Percentiles rank a stretch among this genome's conserved stretches.
Evolutionary conservation across 2,888 invertebrate species (phyloP).

Genomic region (Mesorhabditis spiculigera): DNA sequence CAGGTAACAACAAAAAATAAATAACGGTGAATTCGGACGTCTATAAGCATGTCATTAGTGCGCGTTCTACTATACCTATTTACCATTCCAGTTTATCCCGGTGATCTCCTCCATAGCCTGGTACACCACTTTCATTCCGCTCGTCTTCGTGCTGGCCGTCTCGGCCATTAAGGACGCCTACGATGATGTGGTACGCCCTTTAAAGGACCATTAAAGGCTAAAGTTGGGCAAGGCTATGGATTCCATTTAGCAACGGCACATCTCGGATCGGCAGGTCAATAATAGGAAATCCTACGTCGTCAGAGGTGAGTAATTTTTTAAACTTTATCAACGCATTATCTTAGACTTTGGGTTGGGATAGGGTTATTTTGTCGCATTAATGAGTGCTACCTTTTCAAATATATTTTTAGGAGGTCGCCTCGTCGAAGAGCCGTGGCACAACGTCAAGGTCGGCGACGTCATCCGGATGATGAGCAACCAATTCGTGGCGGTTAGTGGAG

Average conservation of each 20-base stretch:
- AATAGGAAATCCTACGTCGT: slow-evolving; percentile 87
- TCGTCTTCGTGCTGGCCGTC: slow-evolving; percentile 86
- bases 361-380: background rate
- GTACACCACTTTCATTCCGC: slow-evolving; percentile 91
- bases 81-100: slow-evolving; percentile 74
- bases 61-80: background rate
- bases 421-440: slow-evolving; percentile 76
- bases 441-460: slow-evolving; percentile 87
- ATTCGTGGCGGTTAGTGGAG: slow-evolving; percentile 75
- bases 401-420: slow-evolving; percentile 69
- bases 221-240: no score
- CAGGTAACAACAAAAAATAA: no score
- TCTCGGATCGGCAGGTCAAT: slow-evolving; percentile 95
- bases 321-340: background rate
- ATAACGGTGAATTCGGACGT: background rate
- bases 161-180: slow-evolving; percentile 97
- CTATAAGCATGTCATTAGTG: background rate
- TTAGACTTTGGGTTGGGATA: background rate
- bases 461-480: slow-evolving; percentile 98
- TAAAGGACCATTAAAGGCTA: background rate
- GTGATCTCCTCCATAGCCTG: slow-evolving; percentile 94
- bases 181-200: slow-evolving; percentile 80
- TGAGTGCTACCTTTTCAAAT: background rate
- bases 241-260: slow-evolving; percentile 85
- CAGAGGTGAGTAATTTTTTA: slow-evolving; percentile 65